These are phyloP conservation scores for Lomographa bimaculata DNA, from an alignment of 2,888 invertebrate genomes.

Conservation along the genomic window DNA sequence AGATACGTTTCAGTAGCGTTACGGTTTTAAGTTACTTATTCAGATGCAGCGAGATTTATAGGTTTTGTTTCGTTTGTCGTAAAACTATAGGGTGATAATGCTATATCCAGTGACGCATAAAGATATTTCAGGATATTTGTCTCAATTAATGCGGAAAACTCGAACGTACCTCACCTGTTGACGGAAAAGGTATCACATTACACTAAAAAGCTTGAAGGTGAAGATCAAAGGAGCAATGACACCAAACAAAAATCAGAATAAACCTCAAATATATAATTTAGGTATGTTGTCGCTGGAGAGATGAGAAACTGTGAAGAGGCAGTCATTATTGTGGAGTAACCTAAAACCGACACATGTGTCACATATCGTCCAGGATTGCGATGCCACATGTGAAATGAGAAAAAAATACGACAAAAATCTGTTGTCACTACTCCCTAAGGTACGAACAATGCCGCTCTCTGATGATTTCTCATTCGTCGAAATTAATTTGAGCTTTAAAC, in stretches of 20 bases:
- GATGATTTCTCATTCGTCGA: conserved; percentile 39
- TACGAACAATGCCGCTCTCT: conserved; percentile 73
- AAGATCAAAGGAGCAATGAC: conserved; percentile 75
- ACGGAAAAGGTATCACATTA: conserved; percentile 53
- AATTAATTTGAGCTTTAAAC: conserved; percentile 53
- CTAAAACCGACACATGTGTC: conserved; percentile 81
- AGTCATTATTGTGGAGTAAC: conserved; percentile 79
- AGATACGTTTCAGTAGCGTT: conserved; percentile 74
- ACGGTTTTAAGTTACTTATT: conserved; percentile 63
- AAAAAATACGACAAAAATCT: conserved; percentile 80
- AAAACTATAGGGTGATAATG: conserved; percentile 44
- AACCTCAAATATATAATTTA: conserved; percentile 57
- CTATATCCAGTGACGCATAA: conserved; percentile 31
- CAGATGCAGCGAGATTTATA: conserved; percentile 50
- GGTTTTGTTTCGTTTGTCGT: conserved; percentile 53
- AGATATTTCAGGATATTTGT: conserved; percentile 33
- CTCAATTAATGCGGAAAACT: conserved; percentile 30
- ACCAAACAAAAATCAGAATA: conserved; percentile 49
- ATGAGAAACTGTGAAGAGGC: conserved; percentile 75
- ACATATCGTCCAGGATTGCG: conserved; percentile 82
- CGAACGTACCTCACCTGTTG: conserved; percentile 61
- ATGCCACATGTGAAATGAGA: conserved; percentile 80
- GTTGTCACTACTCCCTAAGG: conserved; percentile 80
- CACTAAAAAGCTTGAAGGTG: conserved; percentile 56
- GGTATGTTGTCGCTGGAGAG: conserved; percentile 60